A percentile compares a stretch with the other conserved stretches of the same genome.
Conservation (phyloP, 2,888 invertebrate species). For the Hypena proboscidalis region DNA sequence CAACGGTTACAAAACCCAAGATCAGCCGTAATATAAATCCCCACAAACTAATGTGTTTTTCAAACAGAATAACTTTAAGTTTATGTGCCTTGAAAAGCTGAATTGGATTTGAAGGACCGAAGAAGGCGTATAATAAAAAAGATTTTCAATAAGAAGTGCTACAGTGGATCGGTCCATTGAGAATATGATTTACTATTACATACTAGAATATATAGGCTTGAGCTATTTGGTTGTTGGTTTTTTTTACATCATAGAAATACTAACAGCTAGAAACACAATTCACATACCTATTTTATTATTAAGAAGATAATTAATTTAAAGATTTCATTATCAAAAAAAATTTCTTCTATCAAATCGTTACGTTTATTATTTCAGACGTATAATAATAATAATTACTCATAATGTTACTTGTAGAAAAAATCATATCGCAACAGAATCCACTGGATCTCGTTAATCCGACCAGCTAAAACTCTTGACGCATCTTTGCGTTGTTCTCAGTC, state of each 20-base stretch:
- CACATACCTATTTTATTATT: too few species aligned
- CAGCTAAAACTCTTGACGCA: conserved; percentile 23
- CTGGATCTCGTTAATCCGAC: too few species aligned
- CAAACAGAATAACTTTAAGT: conserved; percentile 32
- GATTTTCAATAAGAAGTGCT: conserved; percentile 55
- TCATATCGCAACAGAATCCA: too few species aligned
- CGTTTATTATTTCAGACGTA: too few species aligned
- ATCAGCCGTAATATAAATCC: conserved; percentile 29
- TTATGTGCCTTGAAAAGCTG: conserved; percentile 36
- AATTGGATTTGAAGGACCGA: conserved; percentile 25
- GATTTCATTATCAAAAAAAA: too few species aligned
- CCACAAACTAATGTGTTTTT: conserved; percentile 22
- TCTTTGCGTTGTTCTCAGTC: conserved; percentile 19
- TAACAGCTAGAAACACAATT: too few species aligned
- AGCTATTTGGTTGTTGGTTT: conserved; percentile 10
- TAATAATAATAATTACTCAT: too few species aligned
- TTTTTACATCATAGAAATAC: too few species aligned
- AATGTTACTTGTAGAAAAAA: too few species aligned
- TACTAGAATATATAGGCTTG: conserved; percentile 10
- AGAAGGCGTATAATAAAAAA: conserved; percentile 45
- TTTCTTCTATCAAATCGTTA: too few species aligned
- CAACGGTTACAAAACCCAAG: conserved; percentile 8
- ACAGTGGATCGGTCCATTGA: conserved; percentile 51
- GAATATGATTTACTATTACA: conserved; percentile 48
- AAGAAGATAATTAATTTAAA: too few species aligned